Conservation (phyloP, 2,797 vertebrate genomes). For the Poeciliopsis infans region DNA sequence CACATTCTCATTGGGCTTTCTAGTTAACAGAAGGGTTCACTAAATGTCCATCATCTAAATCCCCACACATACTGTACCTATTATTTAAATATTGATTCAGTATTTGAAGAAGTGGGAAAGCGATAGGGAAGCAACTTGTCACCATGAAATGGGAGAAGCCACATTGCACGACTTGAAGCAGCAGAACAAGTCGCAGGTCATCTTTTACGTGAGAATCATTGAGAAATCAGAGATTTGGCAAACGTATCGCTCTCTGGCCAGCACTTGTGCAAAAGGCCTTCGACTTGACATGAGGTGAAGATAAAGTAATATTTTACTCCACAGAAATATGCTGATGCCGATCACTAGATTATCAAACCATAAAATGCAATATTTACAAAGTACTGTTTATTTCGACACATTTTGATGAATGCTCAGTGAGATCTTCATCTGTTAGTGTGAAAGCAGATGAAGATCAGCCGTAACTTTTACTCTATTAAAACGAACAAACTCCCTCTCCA, state of each 20-base stretch:
- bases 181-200: neutral
- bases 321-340: neutral
- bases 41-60: too few relatives aligned
- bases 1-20: neutral
- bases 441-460: neutral
- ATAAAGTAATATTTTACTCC: neutral
- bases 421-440: neutral
- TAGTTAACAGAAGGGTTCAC: too few relatives aligned
- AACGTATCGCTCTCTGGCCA: neutral
- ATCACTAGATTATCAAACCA: neutral
- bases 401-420: neutral
- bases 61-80: too few relatives aligned
- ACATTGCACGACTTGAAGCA: neutral
- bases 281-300: neutral
- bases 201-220: neutral
- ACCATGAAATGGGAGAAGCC: neutral
- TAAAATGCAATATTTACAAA: neutral
- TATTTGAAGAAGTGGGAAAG: too few relatives aligned
- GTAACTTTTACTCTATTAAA: neutral
- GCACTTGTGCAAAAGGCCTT: neutral
- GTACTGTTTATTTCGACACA: neutral
- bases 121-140: too few relatives aligned
- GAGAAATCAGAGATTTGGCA: neutral
- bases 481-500: neutral
- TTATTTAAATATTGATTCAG: too few relatives aligned